Evolutionary conservation across 2,113 vertebrate genomes (phyloP), one percentile per base, ranked within the genome.

Genomic region (Colius striatus): DNA sequence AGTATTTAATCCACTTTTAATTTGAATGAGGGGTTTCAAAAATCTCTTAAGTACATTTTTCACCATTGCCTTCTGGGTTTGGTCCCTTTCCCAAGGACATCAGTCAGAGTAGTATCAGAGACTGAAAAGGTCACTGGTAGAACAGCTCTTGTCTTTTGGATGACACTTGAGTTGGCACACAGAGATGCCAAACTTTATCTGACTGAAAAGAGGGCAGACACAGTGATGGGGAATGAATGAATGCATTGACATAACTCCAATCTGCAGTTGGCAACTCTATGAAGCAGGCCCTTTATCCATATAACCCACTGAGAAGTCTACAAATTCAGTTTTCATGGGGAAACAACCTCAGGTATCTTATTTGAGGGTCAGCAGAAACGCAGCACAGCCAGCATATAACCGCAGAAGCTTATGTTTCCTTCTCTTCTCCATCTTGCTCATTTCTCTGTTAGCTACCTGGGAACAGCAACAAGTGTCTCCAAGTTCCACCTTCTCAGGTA

Each of bases 1-100:
- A 94, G 90, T 86, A 85, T 63, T 97, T 97, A 96, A 97, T 97
- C 95, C 95, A 87, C 87, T 95, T 96, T 97, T 97, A 90, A 96
- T 95, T 96, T 92, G 78, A 94, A 92, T 91, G 92, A 97, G 87
- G 89, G 78, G 83, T 84, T 96, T 91, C 65, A 87, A 95, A 95
- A 94, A 87, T 85, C 88, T 22, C 62, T 87, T 89, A 53, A 51
- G 41, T 67, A 76, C 78, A 73, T 92, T 87, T 94, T 92, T 60
- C 45, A 82, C 62, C 68, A 26, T 16, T 84, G 80, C 70, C 87
- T 61, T 87, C 72, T 60, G 85, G 71, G 55, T 73, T 88, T 92
- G 70, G 34, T 96, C 45, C 23, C 54, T 92, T 94, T 95, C 82
- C 78, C 80, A 90, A 82, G 57, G 36, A 66, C 38, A 45, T 38